phyloP scores from a whole-genome alignment of 2,797 vertebrate species.

The Halcyon badia region DNA sequence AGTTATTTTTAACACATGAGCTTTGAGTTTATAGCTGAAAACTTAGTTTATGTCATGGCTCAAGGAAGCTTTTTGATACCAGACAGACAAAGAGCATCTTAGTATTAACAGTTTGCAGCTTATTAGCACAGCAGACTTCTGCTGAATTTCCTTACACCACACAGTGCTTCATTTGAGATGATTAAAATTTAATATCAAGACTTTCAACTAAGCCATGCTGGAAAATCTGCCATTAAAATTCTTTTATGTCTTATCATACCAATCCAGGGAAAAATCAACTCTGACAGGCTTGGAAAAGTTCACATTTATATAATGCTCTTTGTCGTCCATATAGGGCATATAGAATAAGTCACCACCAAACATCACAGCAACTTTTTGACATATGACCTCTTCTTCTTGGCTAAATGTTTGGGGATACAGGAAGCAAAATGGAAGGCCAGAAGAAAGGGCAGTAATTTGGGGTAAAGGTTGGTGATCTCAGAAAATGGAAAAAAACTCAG shows the following conservation, averaged over 20 bases:
- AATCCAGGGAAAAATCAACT: background rate
- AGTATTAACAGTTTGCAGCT: slow-evolving; percentile 1
- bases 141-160: background rate
- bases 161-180: background rate
- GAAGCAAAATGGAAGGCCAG: background rate
- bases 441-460: background rate
- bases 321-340: background rate
- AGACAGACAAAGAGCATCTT: background rate
- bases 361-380: slow-evolving; percentile 22
- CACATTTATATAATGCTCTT: slow-evolving; percentile 26
- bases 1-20: slow-evolving; percentile 24
- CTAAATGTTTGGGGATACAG: background rate
- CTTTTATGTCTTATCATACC: slow-evolving; percentile 11
- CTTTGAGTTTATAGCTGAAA: slow-evolving; percentile 3
- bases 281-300: slow-evolving; percentile 20
- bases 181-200: slow-evolving; percentile 56
- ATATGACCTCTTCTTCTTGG: background rate
- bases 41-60: background rate
- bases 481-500: background rate
- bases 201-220: background rate
- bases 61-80: background rate
- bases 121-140: slow-evolving; percentile 18
- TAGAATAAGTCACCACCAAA: slow-evolving; percentile 6
- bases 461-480: background rate
- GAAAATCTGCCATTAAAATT: slow-evolving; percentile 48